Percentiles rank a stretch among this genome's conserved stretches.
These are phyloP conservation scores for Phallusia fumigata DNA, from an alignment of 23 tunicate species.

Conservation along the genomic window DNA sequence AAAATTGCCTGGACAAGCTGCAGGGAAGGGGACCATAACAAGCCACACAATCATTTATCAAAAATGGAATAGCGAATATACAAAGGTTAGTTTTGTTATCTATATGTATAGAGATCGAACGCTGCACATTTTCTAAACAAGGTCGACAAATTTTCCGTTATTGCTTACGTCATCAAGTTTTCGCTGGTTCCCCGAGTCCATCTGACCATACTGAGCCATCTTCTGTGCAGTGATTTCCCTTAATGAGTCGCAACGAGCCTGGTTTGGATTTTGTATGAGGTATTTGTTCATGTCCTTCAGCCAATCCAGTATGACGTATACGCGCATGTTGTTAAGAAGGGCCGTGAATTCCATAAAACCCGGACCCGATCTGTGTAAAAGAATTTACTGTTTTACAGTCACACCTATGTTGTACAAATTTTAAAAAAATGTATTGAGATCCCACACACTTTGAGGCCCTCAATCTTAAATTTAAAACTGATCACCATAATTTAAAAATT, in stretches of 20 bases:
- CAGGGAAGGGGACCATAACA: too few relatives aligned
- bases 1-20: too few relatives aligned
- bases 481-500: too few relatives aligned
- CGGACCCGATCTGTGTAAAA: constrained; percentile 66
- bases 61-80: too few relatives aligned
- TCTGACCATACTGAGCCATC: constrained; percentile 46
- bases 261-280: constrained; percentile 69
- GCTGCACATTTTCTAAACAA: too few relatives aligned
- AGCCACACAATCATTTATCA: too few relatives aligned
- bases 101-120: not conserved
- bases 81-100: not conserved
- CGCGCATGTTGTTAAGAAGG: constrained; percentile 84
- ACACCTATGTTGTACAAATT: too few relatives aligned
- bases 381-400: not conserved
- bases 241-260: constrained; percentile 42
- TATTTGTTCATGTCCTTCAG: constrained; percentile 54
- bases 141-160: too few relatives aligned
- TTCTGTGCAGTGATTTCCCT: constrained; percentile 59
- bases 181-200: constrained; percentile 44
- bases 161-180: constrained; percentile 46
- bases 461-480: too few relatives aligned
- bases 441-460: too few relatives aligned
- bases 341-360: constrained; percentile 72
- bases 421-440: too few relatives aligned
- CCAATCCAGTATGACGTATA: constrained; percentile 79